Base-by-base conservation (phyloP, 2,888 invertebrate species). In the Hesperia comma region DNA sequence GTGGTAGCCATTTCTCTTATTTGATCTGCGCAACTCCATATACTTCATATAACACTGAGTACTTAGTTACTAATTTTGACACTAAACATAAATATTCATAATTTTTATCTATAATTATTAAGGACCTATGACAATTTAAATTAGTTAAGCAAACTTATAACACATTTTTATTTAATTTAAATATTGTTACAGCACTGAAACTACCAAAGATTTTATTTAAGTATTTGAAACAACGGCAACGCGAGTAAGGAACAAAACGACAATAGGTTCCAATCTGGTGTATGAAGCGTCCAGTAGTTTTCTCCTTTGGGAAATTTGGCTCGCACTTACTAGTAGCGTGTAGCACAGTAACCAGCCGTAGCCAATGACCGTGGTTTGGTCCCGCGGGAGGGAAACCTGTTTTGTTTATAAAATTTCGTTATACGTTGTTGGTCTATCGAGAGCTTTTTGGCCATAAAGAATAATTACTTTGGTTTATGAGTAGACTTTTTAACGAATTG, bases 281-380 rank as follows among this genome's bases (percentile, higher is more conserved):
- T 54, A 60, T 68, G 67, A 53, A 57, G 49, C 51, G 49, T 37
- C 56, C 51, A 32, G 46, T 40, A 12, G 49, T 41, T 53, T 46
- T 33, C 60, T 63, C 67, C 69, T 67, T 53, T 17, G 69, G 69
- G 67, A 69, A 69, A 70, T 67, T 61, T 60, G 55, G 37, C 61
- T 55, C 19, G 58, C 61, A 54, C 32, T 54, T 19, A 19, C 19
- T 46, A 41, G 14, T 5, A 49, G 17, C 49, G 49, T 49, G 2
- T 19, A 49, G 19, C 12, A 7, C 17, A 43, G 43, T 17, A 49
- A 46, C 17, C 17, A 7, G 46, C 2, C 3, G 17, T 32, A 32
- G 46, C 61, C 61, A 40, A 21, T 54, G 61, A 17, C 54, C 61
- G 41, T 61, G 53, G 53, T 43, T 51, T 53, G 26, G 40, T 32